These are phyloP conservation scores for Nesometra sesokonis DNA, from an alignment of 35 echinoderm and acorn worm species.

Conservation along the genomic window DNA sequence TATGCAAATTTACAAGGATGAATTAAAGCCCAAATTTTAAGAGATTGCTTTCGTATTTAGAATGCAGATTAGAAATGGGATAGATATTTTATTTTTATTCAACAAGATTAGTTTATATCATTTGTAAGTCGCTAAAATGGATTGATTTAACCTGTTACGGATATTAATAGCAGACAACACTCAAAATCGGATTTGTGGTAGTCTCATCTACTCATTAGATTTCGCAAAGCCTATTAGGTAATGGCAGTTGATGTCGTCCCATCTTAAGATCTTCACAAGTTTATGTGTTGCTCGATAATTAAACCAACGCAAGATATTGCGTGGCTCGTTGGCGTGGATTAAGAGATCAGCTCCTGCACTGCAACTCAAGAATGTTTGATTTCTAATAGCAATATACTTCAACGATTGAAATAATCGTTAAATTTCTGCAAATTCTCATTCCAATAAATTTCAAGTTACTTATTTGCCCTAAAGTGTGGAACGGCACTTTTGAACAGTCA, in stretches of 20 bases:
- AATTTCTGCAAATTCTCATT: no score
- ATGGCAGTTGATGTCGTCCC: neutral
- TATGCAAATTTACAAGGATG: neutral
- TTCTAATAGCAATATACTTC: no score
- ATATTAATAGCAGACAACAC: neutral
- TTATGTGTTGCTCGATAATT: neutral
- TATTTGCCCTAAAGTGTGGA: no score
- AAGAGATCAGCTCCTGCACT: neutral
- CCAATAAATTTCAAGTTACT: no score
- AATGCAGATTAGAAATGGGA: neutral
- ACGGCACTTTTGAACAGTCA: no score
- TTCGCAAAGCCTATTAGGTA: neutral
- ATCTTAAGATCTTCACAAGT: neutral
- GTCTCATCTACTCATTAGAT: neutral
- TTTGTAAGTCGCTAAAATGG: neutral
- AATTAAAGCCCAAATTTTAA: neutral
- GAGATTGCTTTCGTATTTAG: neutral
- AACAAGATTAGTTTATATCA: neutral
- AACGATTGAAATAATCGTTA: no score
- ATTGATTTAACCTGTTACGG: neutral
- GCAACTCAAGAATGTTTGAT: neutral
- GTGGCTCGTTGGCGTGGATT: neutral
- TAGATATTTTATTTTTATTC: neutral
- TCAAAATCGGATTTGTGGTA: neutral
- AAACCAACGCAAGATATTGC: neutral